Evolutionary conservation across 2,888 invertebrate species (phyloP), one percentile per base, ranked within the genome.

Genomic region (Drosophila kambysellisi): DNA sequence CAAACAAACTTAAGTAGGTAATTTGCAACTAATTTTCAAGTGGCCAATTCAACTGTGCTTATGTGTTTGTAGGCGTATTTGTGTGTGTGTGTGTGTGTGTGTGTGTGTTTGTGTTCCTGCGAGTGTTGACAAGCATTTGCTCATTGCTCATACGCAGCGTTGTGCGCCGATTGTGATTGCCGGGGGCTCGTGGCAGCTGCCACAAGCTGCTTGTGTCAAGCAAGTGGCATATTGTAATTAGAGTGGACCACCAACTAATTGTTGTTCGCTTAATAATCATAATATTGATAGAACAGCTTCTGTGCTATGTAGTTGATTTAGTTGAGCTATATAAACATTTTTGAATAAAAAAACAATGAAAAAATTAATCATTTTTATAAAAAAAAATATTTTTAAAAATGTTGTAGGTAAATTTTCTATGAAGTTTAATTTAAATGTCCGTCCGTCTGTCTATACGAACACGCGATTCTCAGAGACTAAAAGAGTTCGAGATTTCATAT

Each of bases 1-100:
- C 86, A 88, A 86, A 88, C 86, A 85, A 74, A 85, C 86, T 89
- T 87, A 87, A 89, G 86, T 82, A 89, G 86, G 88, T 89, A 87
- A 87, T 89, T 89, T 87, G 86, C 86, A 87, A 87, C 90, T 87
- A 87, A 87, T 87, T 89, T 79, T 82, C 83, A 79, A 89, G 86
- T 85, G 86, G 71, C 53, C 74, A 81, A 72, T 72, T 81, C 71
- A 81, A 79, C 46, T 25, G 15, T 46, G 46, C 63, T 76, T 73
- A 62, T 64, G 66, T 43, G 7, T 25, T 25, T 25, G 25, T 25
- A 25, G 2, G 25, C 25, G 25, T 25, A 25, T 25, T 25, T 41
- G 20, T 25, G 20, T 25, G 20, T 39, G 29, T 35, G 11, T 29
- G 0, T 59, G 37, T 43, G 43, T 46, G 30, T 46, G 56, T 57